These are phyloP conservation scores for Vipera latastei DNA, from an alignment of 2,797 vertebrate species.

Conservation along the genomic window DNA sequence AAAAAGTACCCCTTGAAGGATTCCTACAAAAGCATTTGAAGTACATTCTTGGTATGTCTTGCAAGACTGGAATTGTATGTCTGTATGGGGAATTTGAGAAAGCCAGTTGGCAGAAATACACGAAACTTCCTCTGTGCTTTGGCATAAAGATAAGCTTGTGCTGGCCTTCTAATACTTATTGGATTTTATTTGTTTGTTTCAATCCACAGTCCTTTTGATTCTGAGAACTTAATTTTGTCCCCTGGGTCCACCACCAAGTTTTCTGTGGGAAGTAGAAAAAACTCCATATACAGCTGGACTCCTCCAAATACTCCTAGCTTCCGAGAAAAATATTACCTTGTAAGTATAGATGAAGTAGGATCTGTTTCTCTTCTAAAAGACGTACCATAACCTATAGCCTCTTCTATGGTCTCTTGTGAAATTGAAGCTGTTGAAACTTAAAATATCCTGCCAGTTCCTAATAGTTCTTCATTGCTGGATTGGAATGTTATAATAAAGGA, in stretches of 20 bases:
- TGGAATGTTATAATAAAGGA: not conserved
- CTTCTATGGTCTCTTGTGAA: not conserved
- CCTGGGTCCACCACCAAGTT: constrained; percentile 77
- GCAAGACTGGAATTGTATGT: not conserved
- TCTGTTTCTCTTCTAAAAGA: not conserved
- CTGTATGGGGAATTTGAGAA: not conserved
- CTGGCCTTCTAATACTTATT: not conserved
- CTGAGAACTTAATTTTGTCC: constrained; percentile 78
- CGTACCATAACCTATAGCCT: not conserved
- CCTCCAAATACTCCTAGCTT: constrained; percentile 90
- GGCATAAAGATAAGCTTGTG: not conserved
- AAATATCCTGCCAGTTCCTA: not conserved
- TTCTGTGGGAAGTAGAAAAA: constrained; percentile 84
- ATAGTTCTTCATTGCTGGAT: not conserved
- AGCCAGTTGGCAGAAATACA: not conserved
- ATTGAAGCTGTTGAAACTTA: not conserved
- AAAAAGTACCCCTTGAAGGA: not conserved
- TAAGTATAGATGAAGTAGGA: constrained; percentile 64
- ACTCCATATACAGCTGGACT: constrained; percentile 86
- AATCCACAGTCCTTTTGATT: constrained; percentile 71
- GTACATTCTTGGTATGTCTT: not conserved
- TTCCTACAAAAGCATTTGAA: not conserved
- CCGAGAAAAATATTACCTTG: constrained; percentile 89
- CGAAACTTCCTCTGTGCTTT: not conserved
- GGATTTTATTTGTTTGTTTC: constrained; percentile 20